Conservation (phyloP, 2,888 invertebrate species). For the Athrips mouffetella region DNA sequence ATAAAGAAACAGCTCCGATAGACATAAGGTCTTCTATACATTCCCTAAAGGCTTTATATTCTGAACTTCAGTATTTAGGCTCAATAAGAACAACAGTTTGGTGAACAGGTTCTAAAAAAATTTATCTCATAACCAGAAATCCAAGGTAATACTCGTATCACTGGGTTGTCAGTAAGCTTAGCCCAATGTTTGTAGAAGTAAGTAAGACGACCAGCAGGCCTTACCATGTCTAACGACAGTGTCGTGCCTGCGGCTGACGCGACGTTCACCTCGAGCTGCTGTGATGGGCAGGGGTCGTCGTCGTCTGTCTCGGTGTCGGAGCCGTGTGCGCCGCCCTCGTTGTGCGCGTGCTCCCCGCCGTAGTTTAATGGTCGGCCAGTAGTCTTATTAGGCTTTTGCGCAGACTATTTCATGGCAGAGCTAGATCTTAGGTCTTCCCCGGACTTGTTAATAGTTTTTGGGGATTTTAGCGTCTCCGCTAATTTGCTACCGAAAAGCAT, state of each 20-base stretch:
- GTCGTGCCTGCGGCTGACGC: background rate
- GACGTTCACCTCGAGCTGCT: background rate
- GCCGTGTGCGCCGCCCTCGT: background rate
- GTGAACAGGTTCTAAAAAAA: background rate
- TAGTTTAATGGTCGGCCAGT: background rate
- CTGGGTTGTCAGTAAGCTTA: background rate
- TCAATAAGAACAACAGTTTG: background rate
- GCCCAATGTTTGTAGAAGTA: background rate
- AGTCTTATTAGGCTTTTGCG: background rate
- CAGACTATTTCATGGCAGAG: background rate
- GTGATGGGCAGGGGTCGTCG: background rate
- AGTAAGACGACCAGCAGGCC: background rate
- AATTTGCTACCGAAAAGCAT: constrained; percentile 14
- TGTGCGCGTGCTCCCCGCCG: background rate
- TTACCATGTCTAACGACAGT: constrained; percentile 1
- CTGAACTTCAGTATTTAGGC: background rate
- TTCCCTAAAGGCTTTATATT: no score
- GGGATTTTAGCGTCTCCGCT: constrained; percentile 7
- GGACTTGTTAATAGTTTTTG: constrained; percentile 10
- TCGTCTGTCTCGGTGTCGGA: background rate
- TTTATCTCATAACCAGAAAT: background rate
- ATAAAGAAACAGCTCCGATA: no score
- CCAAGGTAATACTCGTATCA: background rate
- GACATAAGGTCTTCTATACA: no score
- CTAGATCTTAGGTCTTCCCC: constrained; percentile 4